Percentiles rank a stretch among this genome's conserved stretches.
Conservation (phyloP, 1,140 invertebrate species). For the Chrysopa pallens region DNA sequence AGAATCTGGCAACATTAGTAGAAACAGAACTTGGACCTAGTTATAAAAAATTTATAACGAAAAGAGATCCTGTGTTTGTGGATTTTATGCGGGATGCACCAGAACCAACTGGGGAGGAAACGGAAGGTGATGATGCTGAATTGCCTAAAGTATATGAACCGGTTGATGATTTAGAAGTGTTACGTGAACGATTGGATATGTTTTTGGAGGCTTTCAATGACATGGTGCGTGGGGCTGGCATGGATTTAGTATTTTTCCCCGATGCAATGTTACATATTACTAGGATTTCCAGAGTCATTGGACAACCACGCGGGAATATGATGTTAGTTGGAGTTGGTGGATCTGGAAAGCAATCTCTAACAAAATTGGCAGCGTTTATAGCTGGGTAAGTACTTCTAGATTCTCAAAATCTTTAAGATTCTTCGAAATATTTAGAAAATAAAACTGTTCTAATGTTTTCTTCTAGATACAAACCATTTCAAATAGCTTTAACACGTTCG, state of each 20-base stretch:
- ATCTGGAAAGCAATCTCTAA: conserved; percentile 91
- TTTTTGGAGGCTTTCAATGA: conserved; percentile 92
- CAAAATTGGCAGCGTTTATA: conserved; percentile 90
- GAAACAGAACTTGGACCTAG: conserved; percentile 45
- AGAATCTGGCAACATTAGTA: conserved; percentile 42
- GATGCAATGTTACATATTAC: conserved; percentile 93
- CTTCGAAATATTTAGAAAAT: too few species aligned
- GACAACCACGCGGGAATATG: conserved; percentile 87
- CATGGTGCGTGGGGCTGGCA: conserved; percentile 83
- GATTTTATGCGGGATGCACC: conserved; percentile 94
- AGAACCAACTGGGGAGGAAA: conserved; percentile 91
- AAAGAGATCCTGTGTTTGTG: conserved; percentile 64
- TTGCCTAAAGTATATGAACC: conserved; percentile 91
- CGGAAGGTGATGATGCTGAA: conserved; percentile 89
- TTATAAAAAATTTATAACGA: conserved; percentile 43
- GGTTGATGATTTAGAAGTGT: conserved; percentile 58
- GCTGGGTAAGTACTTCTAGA: conserved; percentile 35
- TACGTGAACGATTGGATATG: conserved; percentile 79
- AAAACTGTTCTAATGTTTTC: background rate
- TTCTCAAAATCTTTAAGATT: too few species aligned
- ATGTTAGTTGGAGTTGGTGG: conserved; percentile 90
- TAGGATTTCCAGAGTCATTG: conserved; percentile 90
- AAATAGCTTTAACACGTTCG: conserved; percentile 87
- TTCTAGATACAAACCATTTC: conserved; percentile 71
- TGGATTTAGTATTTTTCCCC: conserved; percentile 97